These are phyloP conservation scores for Napeogenes inachia DNA, from an alignment of 2,888 invertebrate genomes.

Conservation along the genomic window DNA sequence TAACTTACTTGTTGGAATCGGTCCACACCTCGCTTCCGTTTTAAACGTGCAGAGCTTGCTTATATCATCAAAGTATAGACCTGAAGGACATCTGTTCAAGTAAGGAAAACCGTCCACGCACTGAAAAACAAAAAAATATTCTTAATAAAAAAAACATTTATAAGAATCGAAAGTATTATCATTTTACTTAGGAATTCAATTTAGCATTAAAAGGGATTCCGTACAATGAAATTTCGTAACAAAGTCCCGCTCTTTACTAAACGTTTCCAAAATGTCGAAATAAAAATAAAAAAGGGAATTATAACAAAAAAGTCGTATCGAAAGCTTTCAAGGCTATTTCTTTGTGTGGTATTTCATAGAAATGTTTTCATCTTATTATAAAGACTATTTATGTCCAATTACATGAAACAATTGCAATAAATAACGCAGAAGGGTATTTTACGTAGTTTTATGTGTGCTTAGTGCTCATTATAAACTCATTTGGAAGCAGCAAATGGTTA, in stretches of 20 bases:
- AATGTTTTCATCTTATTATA: conserved; percentile 3
- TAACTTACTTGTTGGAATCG: conserved; percentile 89
- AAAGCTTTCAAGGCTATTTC: not conserved
- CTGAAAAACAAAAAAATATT: conserved; percentile 58
- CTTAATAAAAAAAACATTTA: not conserved
- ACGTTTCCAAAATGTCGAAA: conserved; percentile 1
- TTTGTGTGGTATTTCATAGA: not conserved
- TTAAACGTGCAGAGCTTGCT: conserved; percentile 94
- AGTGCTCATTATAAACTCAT: conserved; percentile 4
- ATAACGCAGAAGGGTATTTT: not conserved
- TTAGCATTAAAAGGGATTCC: conserved; percentile 7
- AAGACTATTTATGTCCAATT: not conserved
- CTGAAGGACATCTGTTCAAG: conserved; percentile 91
- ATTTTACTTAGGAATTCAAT: conserved; percentile 1
- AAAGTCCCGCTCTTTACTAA: conserved; percentile 2
- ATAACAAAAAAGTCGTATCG: conserved; percentile 1
- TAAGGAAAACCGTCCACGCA: conserved; percentile 94
- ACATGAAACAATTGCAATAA: conserved; percentile 1
- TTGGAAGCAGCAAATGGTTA: conserved; percentile 12
- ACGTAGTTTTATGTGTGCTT: not conserved
- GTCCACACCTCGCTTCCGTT: conserved; percentile 92
- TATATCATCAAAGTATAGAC: conserved; percentile 92
- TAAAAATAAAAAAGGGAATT: conserved; percentile 1
- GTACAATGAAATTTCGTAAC: conserved; percentile 5
- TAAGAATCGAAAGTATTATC: not conserved